Evolutionary conservation across 2,113 vertebrate genomes (phyloP), one percentile per base, ranked within the genome.

Genomic region (Chrysochloris asiatica): DNA sequence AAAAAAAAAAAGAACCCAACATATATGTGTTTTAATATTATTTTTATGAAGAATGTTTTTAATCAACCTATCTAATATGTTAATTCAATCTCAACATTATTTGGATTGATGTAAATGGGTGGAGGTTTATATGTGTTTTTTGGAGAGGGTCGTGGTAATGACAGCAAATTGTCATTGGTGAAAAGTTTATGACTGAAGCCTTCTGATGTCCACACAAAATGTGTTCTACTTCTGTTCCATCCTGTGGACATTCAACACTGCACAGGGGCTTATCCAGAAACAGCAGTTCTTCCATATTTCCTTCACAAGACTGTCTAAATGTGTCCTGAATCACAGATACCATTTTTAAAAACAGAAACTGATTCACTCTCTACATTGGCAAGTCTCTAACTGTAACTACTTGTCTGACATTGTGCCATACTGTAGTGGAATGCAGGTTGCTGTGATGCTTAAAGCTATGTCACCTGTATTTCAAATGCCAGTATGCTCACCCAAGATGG

Each of bases 111-210:
- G 9, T 91, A 92, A 93, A 86, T 80, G 47, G 72, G 96, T 83
- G 96, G 82, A 96, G 76, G 73, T 90, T 90, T 89, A 93, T 54
- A 83, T 96, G 91, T 81, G 22, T 91, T 94, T 96, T 83, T 95
- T 89, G 86, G 17, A 22, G 9, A 59, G 8, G 8, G 26, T 56
- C 24, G 19, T 33, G 91, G 83, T 82, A 86, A 87, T n/a, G 84
- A 89, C 50, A 94, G 79, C n/a, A 86, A 91, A 92, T 88, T 7
- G 54, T 93, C 92, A 92, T 43, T 95, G 94, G 94, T 89, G 22
- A 87, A 86, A 97, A 93, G 88, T 78, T 30, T 43, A 78, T 87
- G 89, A 83, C 69, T 90, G 83, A 93, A 92, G 87, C 26, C 26
- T 73, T 86, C 38, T 78, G 48, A 90, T 94, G 72, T 61, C 56